Base-by-base conservation (phyloP, 2,888 invertebrate genomes). In the Heteromurus nitidus region DNA sequence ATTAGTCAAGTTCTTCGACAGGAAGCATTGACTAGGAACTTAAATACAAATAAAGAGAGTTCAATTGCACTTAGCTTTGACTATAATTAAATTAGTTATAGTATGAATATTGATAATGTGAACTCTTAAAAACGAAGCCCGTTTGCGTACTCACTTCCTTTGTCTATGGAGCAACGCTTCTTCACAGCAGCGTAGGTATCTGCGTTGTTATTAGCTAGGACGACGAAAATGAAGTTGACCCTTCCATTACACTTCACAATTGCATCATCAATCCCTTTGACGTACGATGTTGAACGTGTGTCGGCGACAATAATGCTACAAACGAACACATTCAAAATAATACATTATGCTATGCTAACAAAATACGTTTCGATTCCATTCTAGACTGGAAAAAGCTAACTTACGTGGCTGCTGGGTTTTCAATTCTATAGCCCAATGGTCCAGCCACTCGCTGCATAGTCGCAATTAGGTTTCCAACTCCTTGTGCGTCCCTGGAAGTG, bases 111-210 rank as follows among this genome's bases (percentile, higher is more conserved):
- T 53, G 13, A 18, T 22, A n/a, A 22, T 7, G 22, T 53, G 3
- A 53, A 22, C n/a, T n/a, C n/a, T n/a, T n/a, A n/a, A n/a, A n/a
- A n/a, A n/a, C n/a, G n/a, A n/a, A n/a, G n/a, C n/a, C n/a, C n/a
- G n/a, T 47, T n/a, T 47, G n/a, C n/a, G 7, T 3, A 28, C 28
- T 60, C 30, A 60, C 60, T 60, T 28, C 60, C 60, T 16, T 28
- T 28, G 22, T 60, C 60, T 5, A 60, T 60, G n/a, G 60, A 26
- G 30, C 60, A 60, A 88, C 87, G 86, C 85, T 90, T 90, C 88
- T 92, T 92, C 70, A 91, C 89, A n/a, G 90, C 90, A 87, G 91
- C 90, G 86, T 92, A 92, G 3, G 89, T 87, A 65, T 91, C 91
- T 80, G 90, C 90, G 76, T 89, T 89, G 86, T 90, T 90, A 68